Percentiles rank a stretch among this genome's conserved stretches.
Conservation (phyloP, 35 echinoderm and acorn worm species). For the Lytechinus variegatus region DNA sequence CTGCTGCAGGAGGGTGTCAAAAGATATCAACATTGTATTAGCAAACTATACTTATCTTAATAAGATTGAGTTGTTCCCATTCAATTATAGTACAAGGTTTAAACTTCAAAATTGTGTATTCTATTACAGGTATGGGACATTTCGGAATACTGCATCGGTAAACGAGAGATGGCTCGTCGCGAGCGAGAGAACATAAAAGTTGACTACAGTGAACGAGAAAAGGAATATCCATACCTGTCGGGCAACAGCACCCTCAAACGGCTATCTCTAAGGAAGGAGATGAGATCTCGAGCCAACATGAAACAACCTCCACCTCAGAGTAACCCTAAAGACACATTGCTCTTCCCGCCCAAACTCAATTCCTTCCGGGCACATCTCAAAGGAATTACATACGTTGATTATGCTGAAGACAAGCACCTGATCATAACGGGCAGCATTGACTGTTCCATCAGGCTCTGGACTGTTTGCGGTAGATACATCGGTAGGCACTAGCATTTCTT, state of each 20-base stretch:
- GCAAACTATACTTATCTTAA: too few species aligned
- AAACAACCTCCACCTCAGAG: conserved; percentile 61
- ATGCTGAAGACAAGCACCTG: conserved; percentile 84
- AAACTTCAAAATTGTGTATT: neutral
- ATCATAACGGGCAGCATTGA: conserved; percentile 85
- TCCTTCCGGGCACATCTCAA: conserved; percentile 89
- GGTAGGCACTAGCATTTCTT: conserved; percentile 54
- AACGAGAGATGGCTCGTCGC: neutral
- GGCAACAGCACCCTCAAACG: conserved; percentile 63
- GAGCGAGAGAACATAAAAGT: neutral
- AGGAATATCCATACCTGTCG: conserved; percentile 71
- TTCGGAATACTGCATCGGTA: conserved; percentile 83
- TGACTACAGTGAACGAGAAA: conserved; percentile 17
- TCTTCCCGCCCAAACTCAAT: conserved; percentile 81
- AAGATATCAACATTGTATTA: too few species aligned
- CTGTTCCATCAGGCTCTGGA: conserved; percentile 92
- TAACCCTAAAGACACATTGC: conserved; percentile 76
- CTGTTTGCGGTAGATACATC: conserved; percentile 93
- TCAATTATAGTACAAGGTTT: neutral
- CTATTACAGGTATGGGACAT: conserved; percentile 89
- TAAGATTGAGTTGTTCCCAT: too few species aligned
- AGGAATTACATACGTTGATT: conserved; percentile 74
- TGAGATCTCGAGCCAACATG: conserved; percentile 57
- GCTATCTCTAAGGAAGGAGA: conserved; percentile 56
- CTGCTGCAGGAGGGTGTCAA: too few species aligned